These are phyloP conservation scores for Apocrypta bakeri DNA, from an alignment of 1,140 invertebrate species.

Conservation along the genomic window DNA sequence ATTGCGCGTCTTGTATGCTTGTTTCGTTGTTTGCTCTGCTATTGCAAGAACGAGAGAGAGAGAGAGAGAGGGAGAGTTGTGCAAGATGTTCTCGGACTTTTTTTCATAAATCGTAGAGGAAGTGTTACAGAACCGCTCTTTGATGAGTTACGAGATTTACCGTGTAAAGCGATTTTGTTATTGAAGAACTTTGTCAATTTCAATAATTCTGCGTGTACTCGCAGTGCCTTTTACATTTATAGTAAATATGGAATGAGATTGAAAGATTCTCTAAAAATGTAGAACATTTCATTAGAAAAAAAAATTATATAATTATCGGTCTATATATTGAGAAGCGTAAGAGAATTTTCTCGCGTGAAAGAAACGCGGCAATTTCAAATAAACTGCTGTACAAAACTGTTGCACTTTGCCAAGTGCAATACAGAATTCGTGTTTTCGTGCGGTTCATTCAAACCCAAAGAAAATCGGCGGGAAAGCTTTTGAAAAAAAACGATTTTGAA, in stretches of 20 bases:
- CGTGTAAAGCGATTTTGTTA: neutral
- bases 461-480: neutral
- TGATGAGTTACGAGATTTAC: neutral
- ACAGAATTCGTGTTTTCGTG: neutral
- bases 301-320: neutral
- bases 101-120: neutral
- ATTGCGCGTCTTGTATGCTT: neutral
- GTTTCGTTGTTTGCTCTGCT: neutral
- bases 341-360: neutral
- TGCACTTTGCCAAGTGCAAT: neutral
- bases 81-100: neutral
- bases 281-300: neutral
- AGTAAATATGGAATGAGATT: too few species aligned
- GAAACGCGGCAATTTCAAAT: neutral
- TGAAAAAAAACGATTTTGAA: neutral
- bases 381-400: constrained; percentile 1
- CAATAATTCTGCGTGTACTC: too few species aligned
- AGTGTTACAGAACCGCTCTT: neutral
- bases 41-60: too few species aligned
- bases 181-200: too few species aligned
- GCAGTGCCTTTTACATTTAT: too few species aligned
- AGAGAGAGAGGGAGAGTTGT: neutral
- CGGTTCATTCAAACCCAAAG: constrained; percentile 2
- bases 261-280: too few species aligned
- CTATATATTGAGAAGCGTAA: too few species aligned